phyloP scores from a whole-genome alignment of 2,113 vertebrate species.

The Chlamydotis undulata region DNA sequence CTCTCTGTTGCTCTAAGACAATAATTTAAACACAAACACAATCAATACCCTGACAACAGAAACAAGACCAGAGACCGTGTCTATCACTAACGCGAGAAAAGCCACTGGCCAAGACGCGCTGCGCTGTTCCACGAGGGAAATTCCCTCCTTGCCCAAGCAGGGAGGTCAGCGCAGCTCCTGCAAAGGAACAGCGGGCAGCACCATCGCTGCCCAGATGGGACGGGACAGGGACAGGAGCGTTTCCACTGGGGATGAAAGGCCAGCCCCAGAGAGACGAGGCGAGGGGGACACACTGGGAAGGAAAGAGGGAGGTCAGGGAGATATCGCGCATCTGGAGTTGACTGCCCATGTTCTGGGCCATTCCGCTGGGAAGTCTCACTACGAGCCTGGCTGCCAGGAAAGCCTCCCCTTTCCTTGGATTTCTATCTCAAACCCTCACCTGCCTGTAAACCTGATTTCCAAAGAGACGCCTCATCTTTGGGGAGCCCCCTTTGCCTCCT shows the following conservation, averaged over 20 bases:
- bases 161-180: not conserved
- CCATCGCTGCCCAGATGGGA: not conserved
- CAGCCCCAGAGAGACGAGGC: not conserved
- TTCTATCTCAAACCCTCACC: not conserved
- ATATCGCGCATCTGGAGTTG: fast-evolving
- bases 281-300: not conserved
- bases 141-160: not conserved
- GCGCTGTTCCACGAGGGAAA: not conserved
- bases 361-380: not conserved
- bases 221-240: fast-evolving
- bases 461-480: not conserved
- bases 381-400: not conserved
- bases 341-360: not conserved
- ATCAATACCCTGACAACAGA: not conserved
- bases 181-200: not conserved
- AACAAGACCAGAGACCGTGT: not conserved
- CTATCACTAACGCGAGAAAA: not conserved
- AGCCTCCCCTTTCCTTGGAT: not conserved
- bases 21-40: not conserved
- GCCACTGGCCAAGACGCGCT: fast-evolving
- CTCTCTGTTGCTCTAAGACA: not conserved
- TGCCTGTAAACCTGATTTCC: not conserved
- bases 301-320: not conserved
- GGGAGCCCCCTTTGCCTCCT: not conserved
- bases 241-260: not conserved